These are phyloP conservation scores for Paradisaea rubra DNA, from an alignment of 2,113 vertebrate genomes.

Conservation along the genomic window DNA sequence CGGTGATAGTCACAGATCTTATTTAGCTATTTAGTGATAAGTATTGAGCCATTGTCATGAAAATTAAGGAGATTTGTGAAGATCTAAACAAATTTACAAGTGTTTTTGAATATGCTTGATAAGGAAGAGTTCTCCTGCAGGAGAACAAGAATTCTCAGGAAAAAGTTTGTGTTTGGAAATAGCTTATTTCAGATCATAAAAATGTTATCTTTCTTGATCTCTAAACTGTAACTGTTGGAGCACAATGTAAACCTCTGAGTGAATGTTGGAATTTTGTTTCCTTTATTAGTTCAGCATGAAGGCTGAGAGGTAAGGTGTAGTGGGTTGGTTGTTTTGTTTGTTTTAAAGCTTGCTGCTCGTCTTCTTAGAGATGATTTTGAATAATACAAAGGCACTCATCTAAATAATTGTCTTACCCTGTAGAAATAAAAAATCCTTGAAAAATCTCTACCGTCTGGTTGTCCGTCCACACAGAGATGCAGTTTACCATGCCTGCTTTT, in stretches of 20 bases:
- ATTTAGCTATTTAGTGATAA: neutral
- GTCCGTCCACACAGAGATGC: conserved; percentile 89
- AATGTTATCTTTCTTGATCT: neutral
- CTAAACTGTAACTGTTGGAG: neutral
- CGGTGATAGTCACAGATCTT: neutral
- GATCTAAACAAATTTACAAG: neutral
- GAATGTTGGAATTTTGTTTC: neutral
- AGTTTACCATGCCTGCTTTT: conserved; percentile 90
- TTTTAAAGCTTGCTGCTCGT: neutral
- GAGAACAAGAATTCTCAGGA: neutral
- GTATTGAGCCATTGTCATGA: neutral
- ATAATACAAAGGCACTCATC: neutral
- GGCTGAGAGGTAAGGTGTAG: neutral
- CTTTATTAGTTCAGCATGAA: neutral
- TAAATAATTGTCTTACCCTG: neutral
- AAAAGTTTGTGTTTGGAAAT: neutral
- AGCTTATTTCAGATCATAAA: neutral
- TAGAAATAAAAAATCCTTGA: conserved; percentile 86
- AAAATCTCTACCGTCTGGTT: conserved; percentile 85
- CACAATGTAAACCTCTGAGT: neutral
- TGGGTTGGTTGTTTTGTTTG: neutral
- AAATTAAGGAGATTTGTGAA: neutral
- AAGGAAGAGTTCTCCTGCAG: neutral
- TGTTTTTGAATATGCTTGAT: neutral
- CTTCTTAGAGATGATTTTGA: neutral